phyloP scores from a whole-genome alignment of 2,888 invertebrate species.

The Acanthosepion esculentum region DNA sequence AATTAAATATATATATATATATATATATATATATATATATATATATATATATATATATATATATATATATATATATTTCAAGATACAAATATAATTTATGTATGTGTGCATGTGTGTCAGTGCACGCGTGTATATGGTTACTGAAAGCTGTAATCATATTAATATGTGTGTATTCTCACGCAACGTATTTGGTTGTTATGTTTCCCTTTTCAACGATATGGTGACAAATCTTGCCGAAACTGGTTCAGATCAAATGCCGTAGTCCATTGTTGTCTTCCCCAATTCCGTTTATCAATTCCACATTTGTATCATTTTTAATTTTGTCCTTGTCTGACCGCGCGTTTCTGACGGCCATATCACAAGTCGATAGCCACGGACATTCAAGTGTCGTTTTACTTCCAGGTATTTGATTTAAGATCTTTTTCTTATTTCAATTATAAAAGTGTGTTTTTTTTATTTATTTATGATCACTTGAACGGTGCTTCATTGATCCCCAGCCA shows the following conservation, averaged over 20 bases:
- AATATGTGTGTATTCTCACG: background rate
- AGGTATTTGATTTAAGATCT: background rate
- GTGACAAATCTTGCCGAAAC: background rate
- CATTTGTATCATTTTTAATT: background rate
- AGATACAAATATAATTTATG: too few relatives aligned
- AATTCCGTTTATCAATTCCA: background rate
- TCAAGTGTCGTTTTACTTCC: background rate
- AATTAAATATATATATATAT: too few relatives aligned
- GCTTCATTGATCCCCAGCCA: conserved; percentile 11
- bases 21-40: too few relatives aligned
- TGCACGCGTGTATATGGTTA: background rate
- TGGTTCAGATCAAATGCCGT: background rate
- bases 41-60: too few relatives aligned
- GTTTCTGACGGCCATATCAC: background rate
- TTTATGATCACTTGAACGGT: background rate
- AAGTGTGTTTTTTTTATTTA: background rate
- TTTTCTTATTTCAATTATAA: background rate
- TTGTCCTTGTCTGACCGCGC: background rate
- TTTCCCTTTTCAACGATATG: background rate
- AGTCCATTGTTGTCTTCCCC: background rate
- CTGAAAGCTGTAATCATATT: background rate
- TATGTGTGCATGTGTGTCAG: background rate
- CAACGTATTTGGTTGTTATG: background rate
- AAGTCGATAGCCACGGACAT: background rate
- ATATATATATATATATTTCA: too few relatives aligned